phyloP scores from a whole-genome alignment of 2,888 invertebrate genomes.

The Drosophila stalkeri region DNA sequence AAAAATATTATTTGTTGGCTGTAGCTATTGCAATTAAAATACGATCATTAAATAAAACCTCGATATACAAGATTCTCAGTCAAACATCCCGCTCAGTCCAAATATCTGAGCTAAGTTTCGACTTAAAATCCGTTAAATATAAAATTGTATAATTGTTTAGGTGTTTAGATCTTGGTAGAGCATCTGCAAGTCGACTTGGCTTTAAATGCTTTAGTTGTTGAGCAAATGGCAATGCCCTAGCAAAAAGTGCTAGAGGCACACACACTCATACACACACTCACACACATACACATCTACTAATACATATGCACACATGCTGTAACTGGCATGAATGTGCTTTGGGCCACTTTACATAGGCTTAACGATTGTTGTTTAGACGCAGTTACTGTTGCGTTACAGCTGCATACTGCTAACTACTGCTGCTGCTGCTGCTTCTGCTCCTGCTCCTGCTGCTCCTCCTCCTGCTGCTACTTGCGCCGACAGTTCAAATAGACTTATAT shows the following conservation, averaged over 20 bases:
- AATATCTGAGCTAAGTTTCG: too few species aligned
- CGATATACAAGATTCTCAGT: too few species aligned
- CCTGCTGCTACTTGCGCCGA: slow-evolving; percentile 9
- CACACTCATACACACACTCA: slow-evolving; percentile 6
- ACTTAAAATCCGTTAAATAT: too few species aligned
- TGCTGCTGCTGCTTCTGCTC: neutral
- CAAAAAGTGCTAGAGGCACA: slow-evolving; percentile 42
- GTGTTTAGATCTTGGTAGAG: slow-evolving; percentile 26
- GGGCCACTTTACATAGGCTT: slow-evolving; percentile 71
- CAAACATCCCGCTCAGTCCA: too few species aligned
- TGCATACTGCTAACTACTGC: slow-evolving; percentile 41
- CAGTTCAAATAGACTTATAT: slow-evolving; percentile 47
- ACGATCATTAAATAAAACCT: too few species aligned
- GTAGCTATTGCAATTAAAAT: too few species aligned
- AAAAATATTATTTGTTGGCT: too few species aligned
- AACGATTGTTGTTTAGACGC: slow-evolving; percentile 76
- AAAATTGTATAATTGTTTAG: too few species aligned
- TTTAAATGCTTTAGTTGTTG: neutral
- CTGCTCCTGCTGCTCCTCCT: neutral
- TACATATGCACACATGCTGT: slow-evolving; percentile 12
- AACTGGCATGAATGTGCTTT: slow-evolving; percentile 39
- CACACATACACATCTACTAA: slow-evolving; percentile 11
- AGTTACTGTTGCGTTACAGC: slow-evolving; percentile 67
- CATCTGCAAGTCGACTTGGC: slow-evolving; percentile 5
- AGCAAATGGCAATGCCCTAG: slow-evolving; percentile 58